Evolutionary conservation across 1,140 invertebrate genomes (phyloP), one percentile per base, ranked within the genome.

Genomic region (Drosophila malerkotliana): DNA sequence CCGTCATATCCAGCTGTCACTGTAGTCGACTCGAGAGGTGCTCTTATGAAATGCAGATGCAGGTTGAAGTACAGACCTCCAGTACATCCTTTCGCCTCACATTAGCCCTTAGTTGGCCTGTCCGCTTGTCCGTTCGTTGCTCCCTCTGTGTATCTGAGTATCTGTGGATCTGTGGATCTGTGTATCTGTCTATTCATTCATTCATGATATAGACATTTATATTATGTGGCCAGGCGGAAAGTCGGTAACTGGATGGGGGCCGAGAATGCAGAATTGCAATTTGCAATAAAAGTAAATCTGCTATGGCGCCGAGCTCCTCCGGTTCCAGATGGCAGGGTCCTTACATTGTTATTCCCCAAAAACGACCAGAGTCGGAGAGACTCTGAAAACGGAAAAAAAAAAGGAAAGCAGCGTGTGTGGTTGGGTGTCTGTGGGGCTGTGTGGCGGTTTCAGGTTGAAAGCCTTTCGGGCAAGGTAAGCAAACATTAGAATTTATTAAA

Each of bases 401-500:
- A 18, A 18, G 18, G 1, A 18, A 18, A 18, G 18, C 18, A 24
- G 18, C 7, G 18, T 24, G 37, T 52, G 30, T 53, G 58, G 15
- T 15, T 52, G 30, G 18, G 18, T 18, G 18, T 18, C 18, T 18
- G 18, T 18, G 18, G 18, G 18, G 1, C 18, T 18, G 18, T 39
- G 53, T 18, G 41, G 41, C 34, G 79, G 79, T 84, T 85, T 59
- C 57, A 48, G 77, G 77, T 80, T 68, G 77, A 80, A 80, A 84
- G 80, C 67, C 80, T 85, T 84, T 80, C 48, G 77, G 81, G 78
- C 78, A 78, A 73, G 82, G 68, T 85, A 85, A 87, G 81, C 81
- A 85, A 85, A 85, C 82, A 85, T 87, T 85, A 81, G 81, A 85
- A 85, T 85, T 85, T 85, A 85, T 85, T 81, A 87, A 84, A 81